A percentile compares a stretch with the other conserved stretches of the same genome.
Conservation (phyloP, 2,888 invertebrate species). For the Leptogaster cylindrica region DNA sequence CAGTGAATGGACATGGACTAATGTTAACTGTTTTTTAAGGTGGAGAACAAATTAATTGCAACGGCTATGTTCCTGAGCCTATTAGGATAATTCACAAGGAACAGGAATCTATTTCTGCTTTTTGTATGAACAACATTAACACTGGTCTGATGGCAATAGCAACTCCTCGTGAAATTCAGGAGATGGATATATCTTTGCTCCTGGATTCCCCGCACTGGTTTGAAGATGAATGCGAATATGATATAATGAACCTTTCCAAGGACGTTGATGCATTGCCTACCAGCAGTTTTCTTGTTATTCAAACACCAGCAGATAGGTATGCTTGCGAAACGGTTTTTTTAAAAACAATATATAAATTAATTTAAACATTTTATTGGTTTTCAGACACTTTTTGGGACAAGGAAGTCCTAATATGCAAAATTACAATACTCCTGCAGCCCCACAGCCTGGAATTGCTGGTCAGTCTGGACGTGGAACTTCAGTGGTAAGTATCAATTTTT, state of each 20-base stretch:
- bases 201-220: conserved; percentile 92
- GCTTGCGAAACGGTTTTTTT: conserved; percentile 51
- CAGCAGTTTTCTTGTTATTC: conserved; percentile 90
- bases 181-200: conserved; percentile 93
- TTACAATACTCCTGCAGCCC: conserved; percentile 66
- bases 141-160: conserved; percentile 87
- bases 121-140: conserved; percentile 92
- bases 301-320: conserved; percentile 69
- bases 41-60: conserved; percentile 47
- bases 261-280: conserved; percentile 77
- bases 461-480: conserved; percentile 87
- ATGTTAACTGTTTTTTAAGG: conserved; percentile 52
- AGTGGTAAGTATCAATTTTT: conserved; percentile 75
- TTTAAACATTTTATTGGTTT: conserved; percentile 17
- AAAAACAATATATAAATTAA: conserved; percentile 18
- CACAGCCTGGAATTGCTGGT: conserved; percentile 73
- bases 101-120: conserved; percentile 96
- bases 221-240: conserved; percentile 96
- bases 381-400: conserved; percentile 59
- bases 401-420: conserved; percentile 54
- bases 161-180: conserved; percentile 95
- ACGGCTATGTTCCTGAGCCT: conserved; percentile 69
- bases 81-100: conserved; percentile 98
- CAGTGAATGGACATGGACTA: too few relatives aligned
- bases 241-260: conserved; percentile 82